Conservation (phyloP, 2,113 vertebrate genomes). For the Rhipidura dahli region DNA sequence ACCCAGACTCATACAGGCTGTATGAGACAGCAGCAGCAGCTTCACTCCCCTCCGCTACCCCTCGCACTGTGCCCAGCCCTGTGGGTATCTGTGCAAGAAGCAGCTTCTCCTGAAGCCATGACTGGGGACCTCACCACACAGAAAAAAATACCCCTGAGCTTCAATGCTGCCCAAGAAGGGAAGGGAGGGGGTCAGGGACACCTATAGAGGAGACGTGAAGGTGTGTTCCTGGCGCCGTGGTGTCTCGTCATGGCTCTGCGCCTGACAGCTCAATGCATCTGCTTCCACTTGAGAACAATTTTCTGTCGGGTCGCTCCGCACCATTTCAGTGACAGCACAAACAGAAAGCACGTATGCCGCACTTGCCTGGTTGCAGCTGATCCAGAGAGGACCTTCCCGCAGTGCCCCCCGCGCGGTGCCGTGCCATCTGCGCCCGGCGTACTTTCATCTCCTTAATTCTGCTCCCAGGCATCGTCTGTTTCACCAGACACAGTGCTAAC, state of each 20-base stretch:
- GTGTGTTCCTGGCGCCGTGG: constrained; percentile 5
- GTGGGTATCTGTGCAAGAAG: neutral
- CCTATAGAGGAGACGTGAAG: neutral
- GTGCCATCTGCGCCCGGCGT: neutral
- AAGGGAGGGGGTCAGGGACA: neutral
- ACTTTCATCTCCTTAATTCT: constrained; percentile 20
- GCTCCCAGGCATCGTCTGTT: neutral
- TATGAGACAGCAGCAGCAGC: neutral
- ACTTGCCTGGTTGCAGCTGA: neutral
- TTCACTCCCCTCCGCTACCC: neutral
- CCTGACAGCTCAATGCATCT: constrained; percentile 64
- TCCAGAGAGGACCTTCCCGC: neutral
- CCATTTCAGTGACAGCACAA: neutral
- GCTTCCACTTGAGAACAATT: constrained; percentile 21
- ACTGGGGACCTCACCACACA: neutral
- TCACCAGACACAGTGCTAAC: neutral
- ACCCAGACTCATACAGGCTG: too few species aligned
- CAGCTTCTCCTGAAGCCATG: neutral
- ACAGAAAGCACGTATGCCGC: neutral
- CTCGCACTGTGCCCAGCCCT: rapidly evolving
- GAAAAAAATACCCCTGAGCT: neutral
- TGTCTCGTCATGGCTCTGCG: constrained; percentile 47
- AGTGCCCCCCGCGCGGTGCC: rapidly evolving
- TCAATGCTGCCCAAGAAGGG: neutral
- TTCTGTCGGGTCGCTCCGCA: constrained; percentile 22